These are phyloP conservation scores for Microchirus variegatus DNA, from an alignment of 2,797 vertebrate species.

Conservation along the genomic window DNA sequence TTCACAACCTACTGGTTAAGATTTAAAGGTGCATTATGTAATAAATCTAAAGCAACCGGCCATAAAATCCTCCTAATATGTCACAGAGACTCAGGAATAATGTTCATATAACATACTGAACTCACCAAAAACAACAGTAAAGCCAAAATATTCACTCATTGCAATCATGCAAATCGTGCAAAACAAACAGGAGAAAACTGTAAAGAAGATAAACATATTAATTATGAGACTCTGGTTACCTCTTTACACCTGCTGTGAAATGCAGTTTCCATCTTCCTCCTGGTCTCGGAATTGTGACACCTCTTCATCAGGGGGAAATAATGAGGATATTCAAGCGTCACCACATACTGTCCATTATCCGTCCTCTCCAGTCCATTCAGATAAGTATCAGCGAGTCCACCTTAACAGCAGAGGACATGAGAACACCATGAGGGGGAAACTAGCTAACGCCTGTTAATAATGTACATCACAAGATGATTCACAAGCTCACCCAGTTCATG, in stretches of 20 bases:
- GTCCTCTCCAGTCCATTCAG: conserved; percentile 86
- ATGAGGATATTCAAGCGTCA: conserved; percentile 93
- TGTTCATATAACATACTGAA: too few species aligned
- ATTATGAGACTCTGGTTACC: conserved; percentile 70
- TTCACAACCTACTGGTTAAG: too few species aligned
- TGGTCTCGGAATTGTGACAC: conserved; percentile 90
- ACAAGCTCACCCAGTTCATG: conserved; percentile 84
- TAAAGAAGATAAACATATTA: background rate
- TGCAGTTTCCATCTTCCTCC: conserved; percentile 90
- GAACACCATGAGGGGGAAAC: background rate
- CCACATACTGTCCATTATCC: conserved; percentile 80
- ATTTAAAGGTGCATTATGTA: too few species aligned
- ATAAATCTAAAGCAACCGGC: too few species aligned
- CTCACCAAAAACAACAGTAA: too few species aligned
- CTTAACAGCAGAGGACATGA: conserved; percentile 65
- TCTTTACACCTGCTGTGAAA: conserved; percentile 95
- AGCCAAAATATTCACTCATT: too few species aligned
- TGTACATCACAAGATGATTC: background rate
- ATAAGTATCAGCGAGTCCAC: conserved; percentile 89
- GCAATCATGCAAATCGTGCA: too few species aligned
- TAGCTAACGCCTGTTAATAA: background rate
- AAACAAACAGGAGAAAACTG: background rate
- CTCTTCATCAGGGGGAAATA: conserved; percentile 96
- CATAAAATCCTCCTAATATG: too few species aligned
- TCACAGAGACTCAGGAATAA: too few species aligned